phyloP scores from a whole-genome alignment of 2,888 invertebrate species.

The Ametastegia equiseti region DNA sequence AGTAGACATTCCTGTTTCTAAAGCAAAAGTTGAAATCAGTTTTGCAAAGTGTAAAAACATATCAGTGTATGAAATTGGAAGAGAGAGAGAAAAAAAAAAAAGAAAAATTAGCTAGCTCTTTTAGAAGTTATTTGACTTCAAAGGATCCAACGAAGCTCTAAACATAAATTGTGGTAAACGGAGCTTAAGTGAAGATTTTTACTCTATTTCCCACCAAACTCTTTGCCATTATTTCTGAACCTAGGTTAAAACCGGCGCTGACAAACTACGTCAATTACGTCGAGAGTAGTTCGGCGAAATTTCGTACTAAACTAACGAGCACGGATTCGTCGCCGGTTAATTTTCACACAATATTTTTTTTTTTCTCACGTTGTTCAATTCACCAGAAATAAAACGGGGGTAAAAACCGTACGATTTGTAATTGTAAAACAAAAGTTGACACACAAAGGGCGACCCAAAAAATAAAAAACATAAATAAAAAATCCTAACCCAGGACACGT shows the following conservation, averaged over 20 bases:
- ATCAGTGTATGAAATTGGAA: too few relatives aligned
- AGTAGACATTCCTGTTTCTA: too few relatives aligned
- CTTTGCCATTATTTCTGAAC: neutral
- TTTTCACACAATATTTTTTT: neutral
- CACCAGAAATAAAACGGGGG: neutral
- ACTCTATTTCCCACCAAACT: neutral
- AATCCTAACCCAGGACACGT: too few relatives aligned
- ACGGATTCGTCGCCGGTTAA: neutral
- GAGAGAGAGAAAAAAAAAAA: neutral
- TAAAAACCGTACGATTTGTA: neutral
- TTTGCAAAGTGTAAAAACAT: too few relatives aligned
- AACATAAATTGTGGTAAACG: neutral
- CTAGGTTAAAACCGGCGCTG: neutral
- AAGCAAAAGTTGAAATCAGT: too few relatives aligned
- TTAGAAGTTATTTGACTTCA: neutral
- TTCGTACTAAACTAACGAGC: constrained; percentile 2
- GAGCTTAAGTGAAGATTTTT: neutral
- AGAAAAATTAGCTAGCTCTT: neutral
- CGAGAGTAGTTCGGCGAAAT: neutral
- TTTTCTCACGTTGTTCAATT: neutral
- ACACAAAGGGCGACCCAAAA: too few relatives aligned
- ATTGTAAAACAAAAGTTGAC: too few relatives aligned
- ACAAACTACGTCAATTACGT: neutral
- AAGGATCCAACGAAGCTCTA: neutral
- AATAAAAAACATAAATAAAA: too few relatives aligned